Percentiles rank a stretch among this genome's conserved stretches.
phyloP scores from a whole-genome alignment of 2,113 vertebrate genomes.

The Bufo bufo region DNA sequence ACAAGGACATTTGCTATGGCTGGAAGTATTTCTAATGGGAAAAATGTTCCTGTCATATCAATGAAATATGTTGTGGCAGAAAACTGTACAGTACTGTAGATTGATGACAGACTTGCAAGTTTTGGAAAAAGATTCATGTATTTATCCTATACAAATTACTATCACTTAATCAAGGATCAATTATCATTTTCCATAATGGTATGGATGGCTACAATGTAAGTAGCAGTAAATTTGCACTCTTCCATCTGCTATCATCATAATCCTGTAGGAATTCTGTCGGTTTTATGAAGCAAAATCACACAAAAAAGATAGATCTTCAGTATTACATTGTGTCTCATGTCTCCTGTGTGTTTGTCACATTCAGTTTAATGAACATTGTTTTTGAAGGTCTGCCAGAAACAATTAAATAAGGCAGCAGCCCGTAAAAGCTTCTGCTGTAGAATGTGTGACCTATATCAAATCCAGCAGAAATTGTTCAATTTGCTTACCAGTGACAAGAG shows the following conservation, averaged over 20 bases:
- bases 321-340: constrained; percentile 4
- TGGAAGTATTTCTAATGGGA: neutral
- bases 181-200: constrained; percentile 18
- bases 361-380: constrained; percentile 51
- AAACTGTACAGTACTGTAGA: neutral
- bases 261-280: constrained; percentile 32
- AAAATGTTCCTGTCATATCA: neutral
- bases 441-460: constrained; percentile 48
- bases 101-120: neutral
- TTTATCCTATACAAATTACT: neutral
- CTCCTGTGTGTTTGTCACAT: constrained; percentile 51
- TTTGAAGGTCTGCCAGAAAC: constrained; percentile 56
- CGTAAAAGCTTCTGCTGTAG: constrained; percentile 37
- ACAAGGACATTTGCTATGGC: neutral
- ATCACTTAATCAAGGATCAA: constrained; percentile 12
- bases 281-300: constrained; percentile 29
- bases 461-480: constrained; percentile 52
- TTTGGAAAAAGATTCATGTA: neutral
- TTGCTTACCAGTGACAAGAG: constrained; percentile 33
- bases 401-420: constrained; percentile 54
- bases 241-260: constrained; percentile 36
- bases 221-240: neutral
- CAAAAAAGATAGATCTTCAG: constrained; percentile 30
- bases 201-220: constrained; percentile 12
- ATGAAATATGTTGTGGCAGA: neutral